These are phyloP conservation scores for Temnopleurus reevesii DNA, from an alignment of 53 echinoderm and acorn worm species.

Conservation along the genomic window DNA sequence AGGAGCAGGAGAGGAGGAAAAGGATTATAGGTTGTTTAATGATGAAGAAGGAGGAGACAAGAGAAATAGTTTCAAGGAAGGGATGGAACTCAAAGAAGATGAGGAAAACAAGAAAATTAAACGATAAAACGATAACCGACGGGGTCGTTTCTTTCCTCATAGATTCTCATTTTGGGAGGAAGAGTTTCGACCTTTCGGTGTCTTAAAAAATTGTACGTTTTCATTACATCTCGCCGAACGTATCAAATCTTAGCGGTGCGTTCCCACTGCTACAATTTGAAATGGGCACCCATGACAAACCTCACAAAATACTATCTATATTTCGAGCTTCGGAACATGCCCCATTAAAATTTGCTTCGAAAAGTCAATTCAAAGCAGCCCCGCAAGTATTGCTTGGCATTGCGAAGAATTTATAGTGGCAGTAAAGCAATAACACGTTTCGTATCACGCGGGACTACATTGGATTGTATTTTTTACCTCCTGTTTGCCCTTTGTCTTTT, in stretches of 20 bases:
- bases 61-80: too few relatives aligned
- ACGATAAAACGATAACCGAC: neutral
- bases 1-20: too few relatives aligned
- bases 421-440: slow-evolving; percentile 21
- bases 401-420: neutral
- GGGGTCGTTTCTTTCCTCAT: neutral
- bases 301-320: too few relatives aligned
- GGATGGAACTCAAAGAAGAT: too few relatives aligned
- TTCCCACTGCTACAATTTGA: neutral
- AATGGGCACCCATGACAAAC: too few relatives aligned
- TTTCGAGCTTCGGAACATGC: neutral
- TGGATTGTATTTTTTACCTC: neutral
- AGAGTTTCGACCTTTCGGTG: slow-evolving; percentile 26
- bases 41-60: too few relatives aligned
- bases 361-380: neutral
- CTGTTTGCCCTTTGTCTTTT: neutral
- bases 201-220: slow-evolving; percentile 25
- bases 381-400: neutral
- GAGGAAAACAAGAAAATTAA: neutral
- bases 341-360: neutral
- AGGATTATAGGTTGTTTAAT: too few relatives aligned
- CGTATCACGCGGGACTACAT: neutral
- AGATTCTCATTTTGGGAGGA: neutral
- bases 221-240: neutral
- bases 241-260: neutral